These are phyloP conservation scores for Cynaeus angustus DNA, from an alignment of 2,888 invertebrate species.

Conservation along the genomic window DNA sequence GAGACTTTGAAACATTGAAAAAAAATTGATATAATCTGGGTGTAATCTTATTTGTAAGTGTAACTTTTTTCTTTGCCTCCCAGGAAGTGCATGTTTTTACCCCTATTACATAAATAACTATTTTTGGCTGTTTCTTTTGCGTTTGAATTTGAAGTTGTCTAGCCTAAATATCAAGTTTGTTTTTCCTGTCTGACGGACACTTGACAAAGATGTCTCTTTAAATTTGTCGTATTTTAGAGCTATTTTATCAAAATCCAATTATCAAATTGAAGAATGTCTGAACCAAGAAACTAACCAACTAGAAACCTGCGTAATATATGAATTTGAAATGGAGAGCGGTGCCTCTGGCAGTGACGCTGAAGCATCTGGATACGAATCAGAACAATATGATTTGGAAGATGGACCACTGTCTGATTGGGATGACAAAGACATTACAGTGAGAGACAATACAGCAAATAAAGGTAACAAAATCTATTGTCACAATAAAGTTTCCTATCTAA, in stretches of 20 bases:
- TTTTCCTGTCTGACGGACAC: background rate
- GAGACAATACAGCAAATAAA: constrained; percentile 10
- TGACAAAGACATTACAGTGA: constrained; percentile 33
- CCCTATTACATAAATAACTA: no score
- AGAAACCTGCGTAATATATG: constrained; percentile 64
- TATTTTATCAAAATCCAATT: constrained; percentile 61
- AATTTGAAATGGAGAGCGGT: constrained; percentile 60
- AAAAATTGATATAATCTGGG: no score
- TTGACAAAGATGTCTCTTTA: constrained; percentile 32
- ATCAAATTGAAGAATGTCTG: constrained; percentile 65
- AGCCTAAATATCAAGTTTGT: no score
- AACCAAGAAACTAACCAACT: constrained; percentile 56
- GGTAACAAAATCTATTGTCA: constrained; percentile 14
- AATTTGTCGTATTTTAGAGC: constrained; percentile 58
- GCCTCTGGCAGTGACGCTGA: constrained; percentile 56
- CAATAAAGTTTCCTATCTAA: background rate
- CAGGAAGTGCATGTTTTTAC: no score
- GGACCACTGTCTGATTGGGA: constrained; percentile 60
- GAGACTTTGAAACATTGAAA: no score
- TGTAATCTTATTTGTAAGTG: no score
- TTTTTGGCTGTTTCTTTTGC: background rate
- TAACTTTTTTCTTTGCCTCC: background rate
- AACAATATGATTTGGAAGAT: constrained; percentile 51
- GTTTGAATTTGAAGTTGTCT: background rate
- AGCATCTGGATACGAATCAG: constrained; percentile 55